These are phyloP conservation scores for Phalacrocorax brasilianus DNA, from an alignment of 2,113 vertebrate species.

Conservation along the genomic window DNA sequence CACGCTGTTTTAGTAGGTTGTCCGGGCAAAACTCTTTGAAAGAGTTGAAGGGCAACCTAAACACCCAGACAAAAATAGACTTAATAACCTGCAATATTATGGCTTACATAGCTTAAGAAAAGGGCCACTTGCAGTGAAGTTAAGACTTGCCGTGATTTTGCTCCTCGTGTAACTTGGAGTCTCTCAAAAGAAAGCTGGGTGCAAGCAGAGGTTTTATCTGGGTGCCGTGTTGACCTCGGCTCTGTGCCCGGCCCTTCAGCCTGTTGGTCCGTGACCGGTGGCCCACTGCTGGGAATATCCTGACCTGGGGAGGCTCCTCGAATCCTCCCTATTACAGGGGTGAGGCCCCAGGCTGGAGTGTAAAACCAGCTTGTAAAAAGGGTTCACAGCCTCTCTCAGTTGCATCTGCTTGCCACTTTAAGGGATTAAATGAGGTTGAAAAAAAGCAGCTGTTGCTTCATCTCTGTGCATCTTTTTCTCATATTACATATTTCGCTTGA, in stretches of 20 bases:
- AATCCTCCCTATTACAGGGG: rapidly evolving
- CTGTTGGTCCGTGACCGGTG: rapidly evolving
- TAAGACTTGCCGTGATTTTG: neutral
- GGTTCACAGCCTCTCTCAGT: neutral
- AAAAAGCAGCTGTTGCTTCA: neutral
- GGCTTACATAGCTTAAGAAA: rapidly evolving
- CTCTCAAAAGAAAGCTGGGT: neutral
- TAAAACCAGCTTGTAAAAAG: neutral
- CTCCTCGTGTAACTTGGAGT: neutral
- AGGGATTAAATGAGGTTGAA: neutral
- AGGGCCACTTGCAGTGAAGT: neutral
- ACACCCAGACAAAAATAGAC: neutral
- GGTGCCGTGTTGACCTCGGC: neutral
- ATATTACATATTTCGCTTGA: neutral
- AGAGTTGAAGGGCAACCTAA: neutral
- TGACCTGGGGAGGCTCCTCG: neutral
- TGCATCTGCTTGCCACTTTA: neutral
- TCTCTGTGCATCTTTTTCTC: neutral
- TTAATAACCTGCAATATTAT: neutral
- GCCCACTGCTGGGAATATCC: neutral
- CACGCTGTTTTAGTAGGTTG: neutral
- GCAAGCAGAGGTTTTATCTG: neutral
- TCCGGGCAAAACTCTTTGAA: neutral
- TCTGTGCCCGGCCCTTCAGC: neutral
- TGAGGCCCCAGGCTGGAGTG: neutral